Percentiles rank a stretch among this genome's conserved stretches.
phyloP scores from a whole-genome alignment of 2,888 invertebrate genomes.

The Phragmatobia fuliginosa region DNA sequence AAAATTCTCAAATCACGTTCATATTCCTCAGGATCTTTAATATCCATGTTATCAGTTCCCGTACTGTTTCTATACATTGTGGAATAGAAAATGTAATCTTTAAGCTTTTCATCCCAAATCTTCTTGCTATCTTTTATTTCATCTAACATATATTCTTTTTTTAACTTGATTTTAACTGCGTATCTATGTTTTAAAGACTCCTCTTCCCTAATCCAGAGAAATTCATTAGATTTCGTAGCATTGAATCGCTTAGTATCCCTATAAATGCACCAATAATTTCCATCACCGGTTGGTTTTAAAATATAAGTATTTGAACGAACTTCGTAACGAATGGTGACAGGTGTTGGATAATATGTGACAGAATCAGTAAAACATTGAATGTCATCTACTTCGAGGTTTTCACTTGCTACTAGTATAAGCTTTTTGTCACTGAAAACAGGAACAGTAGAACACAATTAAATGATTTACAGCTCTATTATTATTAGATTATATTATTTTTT shows the following conservation, averaged over 20 bases:
- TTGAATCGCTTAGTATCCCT: conserved; percentile 63
- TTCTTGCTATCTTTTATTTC: conserved; percentile 44
- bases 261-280: conserved; percentile 81
- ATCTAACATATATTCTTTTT: conserved; percentile 50
- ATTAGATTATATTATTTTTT: no score
- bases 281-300: conserved; percentile 66
- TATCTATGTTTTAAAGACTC: conserved; percentile 63
- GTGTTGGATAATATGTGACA: conserved; percentile 60
- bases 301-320: conserved; percentile 52
- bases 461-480: no score
- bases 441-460: background rate
- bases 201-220: conserved; percentile 67
- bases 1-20: conserved; percentile 57
- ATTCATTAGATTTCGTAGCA: conserved; percentile 68
- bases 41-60: conserved; percentile 48
- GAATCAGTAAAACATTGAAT: conserved; percentile 79
- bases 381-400: conserved; percentile 55
- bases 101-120: conserved; percentile 65
- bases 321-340: conserved; percentile 57
- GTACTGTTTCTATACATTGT: conserved; percentile 61
- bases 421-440: conserved; percentile 64
- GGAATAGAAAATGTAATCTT: conserved; percentile 69
- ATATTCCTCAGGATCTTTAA: conserved; percentile 36
- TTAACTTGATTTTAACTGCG: conserved; percentile 64
- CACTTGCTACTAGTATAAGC: conserved; percentile 61